Conservation (phyloP, 2,797 vertebrate genomes). For the Melanotaenia trifasciata region DNA sequence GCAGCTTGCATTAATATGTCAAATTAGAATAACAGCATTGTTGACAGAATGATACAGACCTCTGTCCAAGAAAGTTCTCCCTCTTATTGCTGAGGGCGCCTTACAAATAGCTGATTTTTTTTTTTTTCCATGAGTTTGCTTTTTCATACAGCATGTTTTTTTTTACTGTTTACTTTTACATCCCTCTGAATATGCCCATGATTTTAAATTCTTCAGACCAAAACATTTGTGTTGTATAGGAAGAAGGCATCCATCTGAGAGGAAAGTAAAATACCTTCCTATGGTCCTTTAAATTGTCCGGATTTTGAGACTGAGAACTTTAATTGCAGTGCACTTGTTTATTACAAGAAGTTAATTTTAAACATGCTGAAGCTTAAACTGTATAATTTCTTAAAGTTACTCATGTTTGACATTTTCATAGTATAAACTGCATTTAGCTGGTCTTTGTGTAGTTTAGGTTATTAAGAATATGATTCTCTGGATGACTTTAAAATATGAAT, state of each 20-base stretch:
- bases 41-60: constrained; percentile 63
- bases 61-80: constrained; percentile 33
- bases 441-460: too few relatives aligned
- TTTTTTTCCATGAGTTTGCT: not conserved
- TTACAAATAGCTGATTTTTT: constrained; percentile 19
- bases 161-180: constrained; percentile 6
- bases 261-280: constrained; percentile 28
- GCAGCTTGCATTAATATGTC: constrained; percentile 66
- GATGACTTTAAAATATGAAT: not conserved
- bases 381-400: not conserved
- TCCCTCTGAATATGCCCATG: constrained; percentile 7
- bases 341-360: constrained; percentile 7
- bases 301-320: constrained; percentile 41
- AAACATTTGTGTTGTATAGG: constrained; percentile 29
- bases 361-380: not conserved
- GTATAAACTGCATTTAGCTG: not conserved
- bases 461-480: not conserved
- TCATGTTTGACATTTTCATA: not conserved
- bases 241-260: constrained; percentile 29
- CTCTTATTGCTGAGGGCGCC: not conserved
- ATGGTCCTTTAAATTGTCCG: constrained; percentile 35
- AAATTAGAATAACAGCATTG: constrained; percentile 61
- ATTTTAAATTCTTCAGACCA: constrained; percentile 6
- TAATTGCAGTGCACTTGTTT: constrained; percentile 11
- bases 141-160: not conserved